Percentiles rank a stretch among this genome's conserved stretches.
These are phyloP conservation scores for Scarus forsteni DNA, from an alignment of 2,797 vertebrate genomes.

Conservation along the genomic window DNA sequence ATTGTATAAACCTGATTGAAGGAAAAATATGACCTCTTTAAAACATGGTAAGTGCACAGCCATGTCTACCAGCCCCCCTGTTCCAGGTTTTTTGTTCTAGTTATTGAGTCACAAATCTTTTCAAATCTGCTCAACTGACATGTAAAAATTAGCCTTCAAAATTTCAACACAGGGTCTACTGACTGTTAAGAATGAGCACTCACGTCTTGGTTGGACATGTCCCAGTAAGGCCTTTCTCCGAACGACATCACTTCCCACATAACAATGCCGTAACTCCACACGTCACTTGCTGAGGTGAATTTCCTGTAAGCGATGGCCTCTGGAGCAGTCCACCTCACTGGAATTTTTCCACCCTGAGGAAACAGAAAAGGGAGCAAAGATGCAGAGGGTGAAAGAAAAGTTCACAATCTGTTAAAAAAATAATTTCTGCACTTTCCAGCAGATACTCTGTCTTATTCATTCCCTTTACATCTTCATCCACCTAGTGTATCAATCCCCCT, in stretches of 20 bases:
- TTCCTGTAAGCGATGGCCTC: constrained; percentile 98
- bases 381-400: constrained; percentile 7
- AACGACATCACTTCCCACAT: constrained; percentile 99
- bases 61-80: too few species aligned
- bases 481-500: constrained; percentile 38
- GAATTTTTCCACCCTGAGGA: constrained; percentile 95
- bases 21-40: too few species aligned
- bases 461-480: constrained; percentile 31
- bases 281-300: constrained; percentile 97
- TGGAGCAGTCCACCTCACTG: constrained; percentile 96
- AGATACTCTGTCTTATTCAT: neutral
- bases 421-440: constrained; percentile 9
- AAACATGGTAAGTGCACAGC: too few species aligned
- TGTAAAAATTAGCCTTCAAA: too few species aligned
- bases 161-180: too few species aligned
- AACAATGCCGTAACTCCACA: constrained; percentile 98
- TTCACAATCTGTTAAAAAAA: neutral
- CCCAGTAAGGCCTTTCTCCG: constrained; percentile 98
- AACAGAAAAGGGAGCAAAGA: neutral
- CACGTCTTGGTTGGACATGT: constrained; percentile 99
- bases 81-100: too few species aligned
- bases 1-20: too few species aligned
- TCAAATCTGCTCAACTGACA: too few species aligned
- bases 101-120: too few species aligned
- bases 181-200: constrained; percentile 56